Evolutionary conservation across 2,888 invertebrate genomes (phyloP), one percentile per base, ranked within the genome.

Genomic region (Cristatella mucedo): DNA sequence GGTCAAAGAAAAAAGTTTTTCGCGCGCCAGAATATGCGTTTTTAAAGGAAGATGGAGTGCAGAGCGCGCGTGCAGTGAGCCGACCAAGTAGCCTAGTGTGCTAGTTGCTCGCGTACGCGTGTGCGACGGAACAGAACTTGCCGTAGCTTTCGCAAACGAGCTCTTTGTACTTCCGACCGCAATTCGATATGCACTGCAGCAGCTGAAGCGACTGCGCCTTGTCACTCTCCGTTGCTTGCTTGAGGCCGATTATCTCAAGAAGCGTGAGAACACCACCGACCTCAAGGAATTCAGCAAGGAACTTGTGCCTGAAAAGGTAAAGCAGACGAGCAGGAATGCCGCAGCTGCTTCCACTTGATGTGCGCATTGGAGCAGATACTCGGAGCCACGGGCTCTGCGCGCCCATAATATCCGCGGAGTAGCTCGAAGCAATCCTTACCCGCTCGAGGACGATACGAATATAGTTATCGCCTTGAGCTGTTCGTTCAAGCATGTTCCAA

Each of bases 131-230:
- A n/a, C n/a, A n/a, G 9, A 26, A 36, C 45, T 47, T 44, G 63
- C 64, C 65, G 52, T 63, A 66, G 41, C 63, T 62, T 51, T 66
- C 64, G 53, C 66, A 66, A 19, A 65, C 59, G 2, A 66, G 53
- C 47, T 66, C 65, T 43, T 66, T 66, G 50, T 63, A 64, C 46
- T 61, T 60, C 37, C 63, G 50, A 5, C 65, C 64, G 33, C 62
- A 57, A 49, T 59, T 57, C 9, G 60, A 59, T 30, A 64, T 54
- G 47, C 50, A 53, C 21, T 53, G 55, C 5, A 65, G 46, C 37
- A 61, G 54, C 33, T 46, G 50, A 16, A 66, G 45, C 3, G 65
- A 57, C 40, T 59, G 55, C 15, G 54, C 43, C 44, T 66, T 66
- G 46, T 65, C 60, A n/a, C 40, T 43, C 41, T 66, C 65, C 26